Percentiles rank a stretch among this genome's conserved stretches.
These are phyloP conservation scores for Semicossyphus pulcher DNA, from an alignment of 2,113 vertebrate genomes.

Conservation along the genomic window DNA sequence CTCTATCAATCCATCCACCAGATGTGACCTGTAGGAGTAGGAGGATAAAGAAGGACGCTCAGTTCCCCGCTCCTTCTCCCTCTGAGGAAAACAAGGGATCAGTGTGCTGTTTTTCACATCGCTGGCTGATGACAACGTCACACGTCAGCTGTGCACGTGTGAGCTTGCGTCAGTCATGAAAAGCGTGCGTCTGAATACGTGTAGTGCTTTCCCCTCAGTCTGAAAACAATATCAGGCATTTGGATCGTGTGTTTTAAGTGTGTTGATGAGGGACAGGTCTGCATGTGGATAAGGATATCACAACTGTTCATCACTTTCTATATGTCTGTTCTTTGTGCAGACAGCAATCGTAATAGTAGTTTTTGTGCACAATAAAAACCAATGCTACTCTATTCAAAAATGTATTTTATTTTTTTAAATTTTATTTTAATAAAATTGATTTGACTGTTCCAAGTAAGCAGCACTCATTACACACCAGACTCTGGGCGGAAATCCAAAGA, in stretches of 20 bases:
- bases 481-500: constrained; percentile 38
- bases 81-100: constrained; percentile 54
- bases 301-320: constrained; percentile 26
- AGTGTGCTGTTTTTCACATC: constrained; percentile 61
- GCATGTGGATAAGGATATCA: background rate
- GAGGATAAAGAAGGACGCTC: constrained; percentile 67
- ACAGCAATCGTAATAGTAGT: background rate
- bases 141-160: constrained; percentile 32
- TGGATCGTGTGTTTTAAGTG: constrained; percentile 3
- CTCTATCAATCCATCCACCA: constrained; percentile 75
- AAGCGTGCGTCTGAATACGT: background rate
- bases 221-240: constrained; percentile 20
- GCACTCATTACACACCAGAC: constrained; percentile 7
- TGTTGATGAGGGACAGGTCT: constrained; percentile 7
- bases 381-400: no score
- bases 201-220: constrained; percentile 12
- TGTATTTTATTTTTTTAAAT: no score
- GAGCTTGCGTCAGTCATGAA: constrained; percentile 24
- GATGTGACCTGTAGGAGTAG: constrained; percentile 70
- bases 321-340: constrained; percentile 7
- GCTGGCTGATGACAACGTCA: constrained; percentile 30
- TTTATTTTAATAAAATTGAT: no score
- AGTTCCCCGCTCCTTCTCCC: constrained; percentile 59
- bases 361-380: no score
- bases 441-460: constrained; percentile 3